phyloP scores from a whole-genome alignment of 2,797 vertebrate genomes.

The Coregonus ussuriensis region DNA sequence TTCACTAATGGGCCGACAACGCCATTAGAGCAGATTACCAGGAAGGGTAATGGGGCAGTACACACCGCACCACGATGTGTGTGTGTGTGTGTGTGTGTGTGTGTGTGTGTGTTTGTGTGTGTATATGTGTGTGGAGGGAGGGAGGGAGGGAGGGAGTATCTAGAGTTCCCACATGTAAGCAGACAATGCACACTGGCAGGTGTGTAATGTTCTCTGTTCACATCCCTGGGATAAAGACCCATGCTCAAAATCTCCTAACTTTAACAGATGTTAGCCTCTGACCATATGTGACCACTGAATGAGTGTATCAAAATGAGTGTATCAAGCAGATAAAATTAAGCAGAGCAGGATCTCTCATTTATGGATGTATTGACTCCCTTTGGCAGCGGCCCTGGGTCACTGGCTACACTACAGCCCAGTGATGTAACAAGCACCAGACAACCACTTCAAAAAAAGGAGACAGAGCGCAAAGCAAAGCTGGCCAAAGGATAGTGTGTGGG shows the following conservation, averaged over 20 bases:
- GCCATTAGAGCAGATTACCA: slow-evolving; percentile 40
- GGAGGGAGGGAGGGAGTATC: too few species aligned
- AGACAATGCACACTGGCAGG: background rate
- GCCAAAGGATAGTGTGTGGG: too few species aligned
- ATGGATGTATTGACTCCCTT: background rate
- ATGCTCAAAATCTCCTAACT: background rate
- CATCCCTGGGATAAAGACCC: background rate
- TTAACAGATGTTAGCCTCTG: too few species aligned
- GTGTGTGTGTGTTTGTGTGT: too few species aligned
- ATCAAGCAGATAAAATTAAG: too few species aligned
- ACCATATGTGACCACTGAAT: too few species aligned
- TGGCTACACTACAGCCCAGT: background rate
- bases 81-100: background rate
- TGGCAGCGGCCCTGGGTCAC: background rate
- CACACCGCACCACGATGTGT: background rate
- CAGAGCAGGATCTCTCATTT: too few species aligned
- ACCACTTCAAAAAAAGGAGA: too few species aligned
- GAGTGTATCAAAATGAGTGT: too few species aligned
- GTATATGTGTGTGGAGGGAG: too few species aligned
- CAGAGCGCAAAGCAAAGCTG: too few species aligned
- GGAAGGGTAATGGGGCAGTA: slow-evolving; percentile 30
- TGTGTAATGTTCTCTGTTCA: background rate
- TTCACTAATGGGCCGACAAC: slow-evolving; percentile 31
- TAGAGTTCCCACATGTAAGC: background rate
- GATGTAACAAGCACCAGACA: background rate